phyloP scores from a whole-genome alignment of 2,797 vertebrate genomes.

The Mico argentatus region DNA sequence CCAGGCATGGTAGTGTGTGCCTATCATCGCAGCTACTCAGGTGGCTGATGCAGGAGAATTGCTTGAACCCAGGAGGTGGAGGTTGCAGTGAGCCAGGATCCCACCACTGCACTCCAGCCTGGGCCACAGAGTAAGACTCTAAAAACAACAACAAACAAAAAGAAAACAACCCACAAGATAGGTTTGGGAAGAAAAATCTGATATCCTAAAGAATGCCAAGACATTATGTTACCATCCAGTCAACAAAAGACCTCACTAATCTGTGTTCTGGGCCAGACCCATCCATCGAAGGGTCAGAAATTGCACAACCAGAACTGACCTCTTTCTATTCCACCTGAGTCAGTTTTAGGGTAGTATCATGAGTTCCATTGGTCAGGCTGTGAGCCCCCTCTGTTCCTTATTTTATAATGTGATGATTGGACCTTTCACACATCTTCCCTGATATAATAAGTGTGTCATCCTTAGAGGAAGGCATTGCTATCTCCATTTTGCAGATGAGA shows the following conservation, averaged over 20 bases:
- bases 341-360: background rate
- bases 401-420: background rate
- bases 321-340: background rate
- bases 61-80: no score
- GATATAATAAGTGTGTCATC: background rate
- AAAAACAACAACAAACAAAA: no score
- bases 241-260: background rate
- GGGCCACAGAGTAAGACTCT: no score
- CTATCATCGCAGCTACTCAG: no score
- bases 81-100: no score
- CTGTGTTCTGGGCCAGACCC: background rate
- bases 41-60: no score
- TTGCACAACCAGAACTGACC: background rate
- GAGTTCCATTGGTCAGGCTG: background rate
- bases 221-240: background rate
- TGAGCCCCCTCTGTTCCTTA: background rate
- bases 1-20: no score
- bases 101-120: no score
- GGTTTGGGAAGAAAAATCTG: constrained; percentile 1
- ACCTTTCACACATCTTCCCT: background rate
- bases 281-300: background rate
- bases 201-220: constrained; percentile 23
- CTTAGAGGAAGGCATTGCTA: background rate
- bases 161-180: constrained; percentile 19
- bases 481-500: constrained; percentile 2